Percentiles rank a stretch among this genome's conserved stretches.
These are phyloP conservation scores for Sinonovacula constricta DNA, from an alignment of 1,140 invertebrate genomes.

Conservation along the genomic window DNA sequence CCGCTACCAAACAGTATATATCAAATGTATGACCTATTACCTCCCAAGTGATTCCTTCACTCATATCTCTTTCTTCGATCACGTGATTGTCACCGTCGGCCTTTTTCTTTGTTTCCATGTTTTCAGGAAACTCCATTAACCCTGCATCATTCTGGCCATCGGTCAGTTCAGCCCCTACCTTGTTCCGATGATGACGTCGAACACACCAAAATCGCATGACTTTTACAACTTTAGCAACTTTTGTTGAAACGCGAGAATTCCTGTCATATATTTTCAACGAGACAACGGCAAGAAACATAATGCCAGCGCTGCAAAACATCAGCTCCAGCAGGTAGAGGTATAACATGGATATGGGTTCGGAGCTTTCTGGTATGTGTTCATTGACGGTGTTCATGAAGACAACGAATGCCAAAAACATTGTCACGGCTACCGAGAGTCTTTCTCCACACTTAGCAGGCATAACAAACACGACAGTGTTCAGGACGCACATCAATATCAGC, in stretches of 20 bases:
- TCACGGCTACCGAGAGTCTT: slow-evolving; percentile 81
- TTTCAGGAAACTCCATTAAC: background rate
- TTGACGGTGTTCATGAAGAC: slow-evolving; percentile 82
- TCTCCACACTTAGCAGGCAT: slow-evolving; percentile 82
- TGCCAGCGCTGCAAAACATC: slow-evolving; percentile 13
- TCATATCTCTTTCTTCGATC: too few species aligned
- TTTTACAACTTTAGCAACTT: background rate
- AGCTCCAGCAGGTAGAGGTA: slow-evolving; percentile 36
- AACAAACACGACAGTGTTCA: slow-evolving; percentile 81
- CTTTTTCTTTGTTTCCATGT: background rate
- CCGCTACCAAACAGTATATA: background rate
- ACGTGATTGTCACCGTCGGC: background rate
- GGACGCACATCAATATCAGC: slow-evolving; percentile 81
- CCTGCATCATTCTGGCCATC: background rate
- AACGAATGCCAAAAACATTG: slow-evolving; percentile 81
- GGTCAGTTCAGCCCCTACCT: background rate
- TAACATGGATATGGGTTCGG: slow-evolving; percentile 77
- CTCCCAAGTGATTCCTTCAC: slow-evolving; percentile 15
- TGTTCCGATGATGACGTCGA: background rate
- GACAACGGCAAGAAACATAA: slow-evolving; percentile 14
- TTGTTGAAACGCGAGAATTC: background rate
- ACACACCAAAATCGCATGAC: background rate
- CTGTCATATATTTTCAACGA: slow-evolving; percentile 27
- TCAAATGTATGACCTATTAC: slow-evolving; percentile 35
- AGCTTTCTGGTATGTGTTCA: slow-evolving; percentile 82